Base-by-base conservation (phyloP, 64 coral and sea anemone species). In the Platygyra sinensis region DNA sequence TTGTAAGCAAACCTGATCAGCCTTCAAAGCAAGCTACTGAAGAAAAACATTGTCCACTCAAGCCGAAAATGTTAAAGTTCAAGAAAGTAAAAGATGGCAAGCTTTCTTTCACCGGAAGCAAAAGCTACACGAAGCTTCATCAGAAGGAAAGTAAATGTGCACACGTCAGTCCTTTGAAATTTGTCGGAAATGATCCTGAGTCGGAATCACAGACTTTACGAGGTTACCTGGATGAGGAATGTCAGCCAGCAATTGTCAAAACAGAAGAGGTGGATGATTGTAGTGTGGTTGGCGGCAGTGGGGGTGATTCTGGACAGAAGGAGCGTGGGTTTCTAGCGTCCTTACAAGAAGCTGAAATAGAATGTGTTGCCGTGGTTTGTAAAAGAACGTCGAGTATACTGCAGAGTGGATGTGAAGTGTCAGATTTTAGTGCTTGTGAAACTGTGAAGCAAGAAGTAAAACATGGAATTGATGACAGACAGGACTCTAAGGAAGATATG, bases 281-380 rank as follows among this genome's bases (percentile, higher is more conserved):
- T 11, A 72, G 1, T 13, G 63, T 25, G 13, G 14, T 0, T 69
- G 63, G 0, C 8, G n/a, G 10, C 36, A n/a, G 11, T 27, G 24
- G 10, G 29, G 38, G 33, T 5, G 10, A 49, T 33, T 67, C 36
- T 10, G 51, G 12, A 22, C 10, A 20, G 8, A 51, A 24, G 24
- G 63, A 72, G 13, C 62, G 81, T 0, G 63, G 63, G 5, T 85
- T 85, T 72, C 14, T 85, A 6, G 63, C 62, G 36, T 85, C 62
- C 24, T 52, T 85, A 71, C 81, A 71, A 50, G 62, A 71, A 1
- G 81, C 81, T 51, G 81, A 85, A 52, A 64, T 85, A 50, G 81
- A 85, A 24, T 85, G 81, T 71, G 62, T 85, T 71, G 22, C 62
- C 22, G 62, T 85, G 42, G 81, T 85, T 71, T 85, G 81, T 85